These are phyloP conservation scores for Protodeltote pygarga DNA, from an alignment of 2,888 invertebrate species.

Conservation along the genomic window DNA sequence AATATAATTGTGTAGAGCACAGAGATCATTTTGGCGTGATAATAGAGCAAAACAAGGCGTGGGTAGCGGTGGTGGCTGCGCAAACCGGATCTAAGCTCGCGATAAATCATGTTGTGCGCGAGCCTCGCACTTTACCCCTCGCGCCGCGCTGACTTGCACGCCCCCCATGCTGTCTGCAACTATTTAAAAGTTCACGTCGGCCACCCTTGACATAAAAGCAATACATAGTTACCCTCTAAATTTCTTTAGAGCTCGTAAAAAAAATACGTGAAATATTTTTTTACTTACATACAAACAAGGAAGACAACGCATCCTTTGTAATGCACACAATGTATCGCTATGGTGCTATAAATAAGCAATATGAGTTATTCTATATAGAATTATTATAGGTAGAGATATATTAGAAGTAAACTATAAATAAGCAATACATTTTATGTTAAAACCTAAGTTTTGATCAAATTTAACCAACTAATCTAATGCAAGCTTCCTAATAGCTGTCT, in stretches of 20 bases:
- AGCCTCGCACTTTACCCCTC: conserved; percentile 51
- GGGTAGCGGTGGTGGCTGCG: conserved; percentile 69
- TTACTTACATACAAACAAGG: conserved; percentile 1
- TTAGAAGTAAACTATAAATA: no score
- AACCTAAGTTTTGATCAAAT: no score
- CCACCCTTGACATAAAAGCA: conserved; percentile 2
- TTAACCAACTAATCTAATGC: no score
- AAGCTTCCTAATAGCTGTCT: no score
- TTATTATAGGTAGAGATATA: no score
- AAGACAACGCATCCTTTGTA: no score
- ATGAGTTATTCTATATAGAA: no score
- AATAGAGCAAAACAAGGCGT: conserved; percentile 79
- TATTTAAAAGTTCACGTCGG: conserved; percentile 38
- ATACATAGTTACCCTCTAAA: background rate
- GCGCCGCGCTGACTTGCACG: conserved; percentile 40
- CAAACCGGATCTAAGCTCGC: conserved; percentile 80
- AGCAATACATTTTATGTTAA: no score
- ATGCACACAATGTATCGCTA: no score
- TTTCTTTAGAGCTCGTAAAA: background rate
- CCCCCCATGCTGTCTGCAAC: conserved; percentile 41
- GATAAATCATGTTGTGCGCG: conserved; percentile 76
- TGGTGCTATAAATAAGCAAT: no score
- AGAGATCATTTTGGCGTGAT: conserved; percentile 78
- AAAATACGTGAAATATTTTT: no score
- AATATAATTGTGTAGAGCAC: conserved; percentile 62